These are phyloP conservation scores for Archocentrus centrarchus DNA, from an alignment of 2,113 vertebrate species.

Conservation along the genomic window DNA sequence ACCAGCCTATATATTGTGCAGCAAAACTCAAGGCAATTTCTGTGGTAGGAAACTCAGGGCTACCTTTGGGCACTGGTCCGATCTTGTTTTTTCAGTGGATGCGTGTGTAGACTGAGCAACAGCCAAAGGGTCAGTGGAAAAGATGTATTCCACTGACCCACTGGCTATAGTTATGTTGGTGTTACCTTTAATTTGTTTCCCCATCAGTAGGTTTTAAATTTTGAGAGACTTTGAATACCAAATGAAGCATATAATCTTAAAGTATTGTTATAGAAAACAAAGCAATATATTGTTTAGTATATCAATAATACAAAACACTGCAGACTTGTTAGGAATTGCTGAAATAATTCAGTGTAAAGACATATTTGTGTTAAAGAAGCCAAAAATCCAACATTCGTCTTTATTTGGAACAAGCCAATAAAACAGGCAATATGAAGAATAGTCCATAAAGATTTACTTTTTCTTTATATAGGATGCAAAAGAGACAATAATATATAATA, in stretches of 20 bases:
- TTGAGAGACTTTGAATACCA: not conserved
- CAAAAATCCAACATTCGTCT: constrained; percentile 79
- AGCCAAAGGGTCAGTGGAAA: not conserved
- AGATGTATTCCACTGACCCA: not conserved
- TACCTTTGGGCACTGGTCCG: not conserved
- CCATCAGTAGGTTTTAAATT: not conserved
- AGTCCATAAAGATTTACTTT: constrained; percentile 81
- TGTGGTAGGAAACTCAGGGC: not conserved
- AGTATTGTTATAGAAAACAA: constrained; percentile 10
- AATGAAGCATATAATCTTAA: not conserved
- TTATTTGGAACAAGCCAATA: constrained; percentile 83
- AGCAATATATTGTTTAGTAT: constrained; percentile 27
- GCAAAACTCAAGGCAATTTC: not conserved
- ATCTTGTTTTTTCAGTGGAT: not conserved
- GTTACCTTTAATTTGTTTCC: constrained; percentile 5
- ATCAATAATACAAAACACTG: constrained; percentile 40
- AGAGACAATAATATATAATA: constrained; percentile 75
- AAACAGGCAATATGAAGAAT: constrained; percentile 86
- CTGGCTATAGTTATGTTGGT: not conserved
- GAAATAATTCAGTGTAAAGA: constrained; percentile 52
- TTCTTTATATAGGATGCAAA: constrained; percentile 84
- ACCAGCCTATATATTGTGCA: accelerated
- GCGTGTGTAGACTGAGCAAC: not conserved
- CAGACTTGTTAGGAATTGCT: constrained; percentile 13
- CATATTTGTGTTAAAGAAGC: constrained; percentile 70